Evolutionary conservation across 2,113 vertebrate genomes (phyloP).

Genomic region (Cyphomyrus discorhynchus): DNA sequence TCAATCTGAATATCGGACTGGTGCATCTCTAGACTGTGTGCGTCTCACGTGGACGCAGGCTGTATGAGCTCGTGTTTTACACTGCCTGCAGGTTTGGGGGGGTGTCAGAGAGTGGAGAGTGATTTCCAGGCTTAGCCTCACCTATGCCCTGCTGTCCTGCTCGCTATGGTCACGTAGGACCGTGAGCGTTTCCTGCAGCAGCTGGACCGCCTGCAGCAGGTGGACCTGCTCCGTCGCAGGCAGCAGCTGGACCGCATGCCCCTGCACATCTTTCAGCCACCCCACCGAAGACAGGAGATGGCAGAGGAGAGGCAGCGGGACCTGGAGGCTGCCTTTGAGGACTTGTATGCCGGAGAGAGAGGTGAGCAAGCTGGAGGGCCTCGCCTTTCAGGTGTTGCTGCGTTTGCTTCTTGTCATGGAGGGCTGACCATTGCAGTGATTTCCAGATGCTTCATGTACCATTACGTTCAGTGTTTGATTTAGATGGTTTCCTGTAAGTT

Average conservation of each 20-base stretch:
- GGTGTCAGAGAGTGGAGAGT: neutral
- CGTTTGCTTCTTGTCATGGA: neutral
- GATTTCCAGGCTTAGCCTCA: neutral
- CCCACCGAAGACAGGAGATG: conserved; percentile 63
- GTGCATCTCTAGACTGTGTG: neutral
- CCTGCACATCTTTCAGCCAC: conserved; percentile 69
- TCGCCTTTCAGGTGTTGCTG: neutral
- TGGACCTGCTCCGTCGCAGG: conserved; percentile 70
- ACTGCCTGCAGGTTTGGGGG: neutral
- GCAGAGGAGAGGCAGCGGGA: conserved; percentile 80
- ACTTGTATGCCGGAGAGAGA: conserved; percentile 73
- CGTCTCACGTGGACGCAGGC: neutral
- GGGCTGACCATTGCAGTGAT: neutral
- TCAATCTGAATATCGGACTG: too few species aligned
- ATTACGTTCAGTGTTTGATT: neutral
- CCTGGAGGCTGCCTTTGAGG: conserved; percentile 85
- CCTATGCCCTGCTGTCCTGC: neutral
- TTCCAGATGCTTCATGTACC: neutral
- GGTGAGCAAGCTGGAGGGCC: conserved; percentile 52
- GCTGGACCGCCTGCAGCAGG: conserved; percentile 75
- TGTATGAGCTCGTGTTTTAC: neutral
- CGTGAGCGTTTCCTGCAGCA: conserved; percentile 72
- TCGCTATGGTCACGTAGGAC: conserved; percentile 55
- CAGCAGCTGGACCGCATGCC: conserved; percentile 70
- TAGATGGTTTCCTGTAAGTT: neutral